A percentile compares a stretch with the other conserved stretches of the same genome.
phyloP scores from a whole-genome alignment of 2,113 vertebrate species.

The Nerophis lumbriciformis region DNA sequence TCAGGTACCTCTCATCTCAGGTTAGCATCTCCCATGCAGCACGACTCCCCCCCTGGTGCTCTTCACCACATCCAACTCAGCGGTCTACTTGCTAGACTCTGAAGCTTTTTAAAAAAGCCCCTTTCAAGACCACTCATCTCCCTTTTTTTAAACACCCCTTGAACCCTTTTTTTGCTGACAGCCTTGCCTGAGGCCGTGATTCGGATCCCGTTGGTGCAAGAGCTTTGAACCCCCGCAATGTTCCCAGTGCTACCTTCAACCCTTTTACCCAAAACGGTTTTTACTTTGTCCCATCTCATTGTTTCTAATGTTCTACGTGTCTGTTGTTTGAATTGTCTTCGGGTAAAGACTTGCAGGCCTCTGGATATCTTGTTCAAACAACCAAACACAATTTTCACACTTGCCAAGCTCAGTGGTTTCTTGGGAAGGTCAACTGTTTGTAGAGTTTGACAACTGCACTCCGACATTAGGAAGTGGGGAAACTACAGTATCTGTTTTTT shows the following conservation, averaged over 20 bases:
- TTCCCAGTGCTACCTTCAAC: constrained; percentile 23
- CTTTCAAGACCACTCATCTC: constrained; percentile 20
- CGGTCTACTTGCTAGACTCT: constrained; percentile 43
- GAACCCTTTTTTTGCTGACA: constrained; percentile 61
- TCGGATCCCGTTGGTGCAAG: constrained; percentile 41
- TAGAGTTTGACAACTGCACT: too few relatives aligned
- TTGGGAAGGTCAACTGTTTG: too few relatives aligned
- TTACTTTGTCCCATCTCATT: constrained; percentile 13
- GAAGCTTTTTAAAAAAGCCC: constrained; percentile 41
- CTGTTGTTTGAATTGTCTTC: constrained; percentile 10
- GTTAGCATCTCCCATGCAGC: constrained; percentile 44
- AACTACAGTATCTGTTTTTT: too few relatives aligned
- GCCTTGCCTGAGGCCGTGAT: constrained; percentile 59
- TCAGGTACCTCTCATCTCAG: constrained; percentile 54
- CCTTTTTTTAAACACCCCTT: constrained; percentile 51
- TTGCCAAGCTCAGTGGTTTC: neutral
- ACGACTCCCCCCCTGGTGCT: constrained; percentile 48
- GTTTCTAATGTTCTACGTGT: constrained; percentile 30
- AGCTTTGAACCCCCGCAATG: constrained; percentile 41
- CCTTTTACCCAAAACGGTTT: constrained; percentile 11
- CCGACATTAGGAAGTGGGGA: too few relatives aligned
- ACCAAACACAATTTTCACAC: neutral
- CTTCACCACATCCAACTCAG: constrained; percentile 46
- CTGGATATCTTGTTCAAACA: neutral
- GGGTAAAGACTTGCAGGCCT: neutral